These are phyloP conservation scores for Cydia strobilella DNA, from an alignment of 1,140 invertebrate species.

Conservation along the genomic window DNA sequence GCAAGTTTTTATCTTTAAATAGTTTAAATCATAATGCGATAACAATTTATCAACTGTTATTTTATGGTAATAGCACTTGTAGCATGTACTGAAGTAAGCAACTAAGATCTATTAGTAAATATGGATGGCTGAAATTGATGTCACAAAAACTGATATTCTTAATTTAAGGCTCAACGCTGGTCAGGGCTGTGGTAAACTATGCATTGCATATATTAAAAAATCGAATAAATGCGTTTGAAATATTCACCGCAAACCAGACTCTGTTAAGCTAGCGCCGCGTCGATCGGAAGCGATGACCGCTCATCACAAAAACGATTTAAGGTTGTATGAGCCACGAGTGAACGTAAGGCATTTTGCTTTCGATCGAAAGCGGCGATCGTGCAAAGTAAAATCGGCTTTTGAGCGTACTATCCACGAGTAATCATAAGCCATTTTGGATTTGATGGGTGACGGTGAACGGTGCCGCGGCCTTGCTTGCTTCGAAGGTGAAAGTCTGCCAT, in stretches of 20 bases:
- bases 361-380: not conserved
- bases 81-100: too few relatives aligned
- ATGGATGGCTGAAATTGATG: too few relatives aligned
- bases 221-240: constrained; percentile 3
- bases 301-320: not conserved
- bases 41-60: constrained; percentile 1
- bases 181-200: not conserved
- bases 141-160: too few relatives aligned
- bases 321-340: not conserved
- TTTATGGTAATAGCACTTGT: too few relatives aligned
- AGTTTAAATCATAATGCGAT: not conserved
- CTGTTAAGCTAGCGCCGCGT: constrained; percentile 2
- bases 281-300: not conserved
- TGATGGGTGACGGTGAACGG: not conserved
- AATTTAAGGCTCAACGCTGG: not conserved
- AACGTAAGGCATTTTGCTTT: not conserved
- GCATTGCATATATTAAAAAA: not conserved
- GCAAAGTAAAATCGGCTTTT: not conserved
- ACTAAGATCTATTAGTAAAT: too few relatives aligned
- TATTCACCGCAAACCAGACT: constrained; percentile 10
- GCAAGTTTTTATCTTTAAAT: not conserved
- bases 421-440: not conserved
- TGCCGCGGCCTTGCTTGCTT: constrained; percentile 12
- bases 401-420: not conserved
- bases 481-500: constrained; percentile 17